These are phyloP conservation scores for Agrilus cyanescens DNA, from an alignment of 2,888 invertebrate species.

Conservation along the genomic window DNA sequence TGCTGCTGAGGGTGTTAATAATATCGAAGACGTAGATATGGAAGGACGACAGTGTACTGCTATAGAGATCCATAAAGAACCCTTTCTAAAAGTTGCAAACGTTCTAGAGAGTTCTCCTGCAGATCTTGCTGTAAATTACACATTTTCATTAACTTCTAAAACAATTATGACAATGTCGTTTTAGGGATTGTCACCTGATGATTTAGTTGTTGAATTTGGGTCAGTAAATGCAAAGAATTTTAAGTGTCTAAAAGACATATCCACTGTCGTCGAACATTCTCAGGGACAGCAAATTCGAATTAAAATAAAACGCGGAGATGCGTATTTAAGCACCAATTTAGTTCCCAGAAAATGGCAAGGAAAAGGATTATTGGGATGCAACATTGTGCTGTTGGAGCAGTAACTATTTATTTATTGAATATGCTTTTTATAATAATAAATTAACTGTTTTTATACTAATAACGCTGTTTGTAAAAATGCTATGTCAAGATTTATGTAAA, in stretches of 20 bases:
- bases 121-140: conserved; percentile 55
- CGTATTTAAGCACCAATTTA: conserved; percentile 44
- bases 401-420: conserved; percentile 1
- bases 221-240: conserved; percentile 63
- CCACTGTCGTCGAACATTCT: conserved; percentile 52
- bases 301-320: conserved; percentile 41
- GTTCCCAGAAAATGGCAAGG: conserved; percentile 68
- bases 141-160: background rate
- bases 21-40: conserved; percentile 4
- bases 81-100: conserved; percentile 60
- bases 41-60: conserved; percentile 4
- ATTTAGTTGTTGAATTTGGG: conserved; percentile 66
- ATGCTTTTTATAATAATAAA: too few species aligned
- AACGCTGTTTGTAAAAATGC: too few species aligned
- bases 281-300: conserved; percentile 41
- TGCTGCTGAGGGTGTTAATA: background rate
- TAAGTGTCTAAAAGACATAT: conserved; percentile 53
- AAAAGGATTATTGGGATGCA: conserved; percentile 66
- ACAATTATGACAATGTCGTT: conserved; percentile 15
- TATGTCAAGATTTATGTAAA: too few species aligned
- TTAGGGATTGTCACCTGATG: conserved; percentile 59
- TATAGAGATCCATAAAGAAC: conserved; percentile 24
- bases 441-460: too few species aligned
- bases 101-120: conserved; percentile 73
- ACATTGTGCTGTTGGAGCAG: conserved; percentile 31